A percentile compares a stretch with the other conserved stretches of the same genome.
Conservation (phyloP, 1,140 invertebrate genomes). For the Rhopalosiphum maidis region DNA sequence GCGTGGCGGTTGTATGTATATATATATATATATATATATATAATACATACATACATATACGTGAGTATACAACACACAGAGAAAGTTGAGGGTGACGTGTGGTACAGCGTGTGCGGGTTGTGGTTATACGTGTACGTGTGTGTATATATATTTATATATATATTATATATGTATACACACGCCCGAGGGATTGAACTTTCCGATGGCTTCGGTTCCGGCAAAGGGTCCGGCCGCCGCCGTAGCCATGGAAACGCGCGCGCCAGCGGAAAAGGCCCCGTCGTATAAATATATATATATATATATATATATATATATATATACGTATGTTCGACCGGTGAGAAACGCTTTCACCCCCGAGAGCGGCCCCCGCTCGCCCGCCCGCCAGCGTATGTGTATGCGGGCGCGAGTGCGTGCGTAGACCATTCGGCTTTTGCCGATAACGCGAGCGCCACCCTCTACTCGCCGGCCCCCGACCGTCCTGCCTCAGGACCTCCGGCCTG, state of each 20-base stretch:
- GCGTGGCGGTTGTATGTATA: neutral
- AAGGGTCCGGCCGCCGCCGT: conserved; percentile 46
- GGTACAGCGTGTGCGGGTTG: conserved; percentile 18
- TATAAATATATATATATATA: neutral
- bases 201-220: conserved; percentile 56
- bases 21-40: neutral
- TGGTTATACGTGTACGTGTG: neutral
- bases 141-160: neutral
- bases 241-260: conserved; percentile 44
- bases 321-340: conserved; percentile 40
- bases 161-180: conserved; percentile 22
- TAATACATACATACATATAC: neutral
- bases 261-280: conserved; percentile 8
- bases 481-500: neutral
- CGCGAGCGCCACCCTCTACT: neutral
- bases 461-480: neutral
- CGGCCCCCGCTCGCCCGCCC: neutral
- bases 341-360: conserved; percentile 9
- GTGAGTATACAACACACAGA: neutral
- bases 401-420: conserved; percentile 12
- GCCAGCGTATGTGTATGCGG: neutral
- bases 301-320: neutral
- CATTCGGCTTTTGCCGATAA: conserved; percentile 49
- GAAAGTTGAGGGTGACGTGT: neutral
- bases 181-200: conserved; percentile 53